Evolutionary conservation across 2,113 vertebrate species (phyloP), one percentile per base, ranked within the genome.

Genomic region (Zosterops hypoxanthus): DNA sequence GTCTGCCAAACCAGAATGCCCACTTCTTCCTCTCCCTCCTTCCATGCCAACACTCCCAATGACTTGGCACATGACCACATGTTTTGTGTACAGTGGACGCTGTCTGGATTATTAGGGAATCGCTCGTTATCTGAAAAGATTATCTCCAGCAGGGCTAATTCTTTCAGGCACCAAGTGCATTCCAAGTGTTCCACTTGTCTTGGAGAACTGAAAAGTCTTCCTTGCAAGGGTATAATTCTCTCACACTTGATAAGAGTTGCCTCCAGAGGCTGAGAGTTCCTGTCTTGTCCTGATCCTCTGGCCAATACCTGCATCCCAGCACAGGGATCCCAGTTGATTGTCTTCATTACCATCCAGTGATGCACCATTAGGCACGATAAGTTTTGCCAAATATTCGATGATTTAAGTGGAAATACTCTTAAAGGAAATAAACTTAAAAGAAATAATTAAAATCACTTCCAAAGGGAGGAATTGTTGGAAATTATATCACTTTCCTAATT

Each of bases 341-440:
- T 22, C 26, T 78, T 69, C 46, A 15, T 26, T 19, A 14, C 26
- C 64, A 53, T 61, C 22, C 46, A 44, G 22, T 36, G 55, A 53
- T 2, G 0, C 63, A n/a, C 28, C 0, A 0, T 13, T 0, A 0
- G 39, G 11, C 0, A 1, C 0, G 0, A 0, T 39, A 80, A 33
- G 14, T 73, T 28, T 52, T 81, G 26, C 12, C 46, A 81, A 65
- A 88, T 52, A 52, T 41, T 65, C 44, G 39, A 9, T 28, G 8
- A 52, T 44, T 50, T 65, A 65, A 44, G 18, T 36, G 52, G 23
- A 88, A 52, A 36, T 57, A 65, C 20, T 44, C 22, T 50, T 65
- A 21, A 71, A 70, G 64, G 29, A 70, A 88, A 52, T 57, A 57
- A 72, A n/a, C 22, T 50, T 65, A 21, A 71, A 70, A 71, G 29